Evolutionary conservation across 2,888 invertebrate genomes (phyloP).

Genomic region (Dyspetes luteomarginatus): DNA sequence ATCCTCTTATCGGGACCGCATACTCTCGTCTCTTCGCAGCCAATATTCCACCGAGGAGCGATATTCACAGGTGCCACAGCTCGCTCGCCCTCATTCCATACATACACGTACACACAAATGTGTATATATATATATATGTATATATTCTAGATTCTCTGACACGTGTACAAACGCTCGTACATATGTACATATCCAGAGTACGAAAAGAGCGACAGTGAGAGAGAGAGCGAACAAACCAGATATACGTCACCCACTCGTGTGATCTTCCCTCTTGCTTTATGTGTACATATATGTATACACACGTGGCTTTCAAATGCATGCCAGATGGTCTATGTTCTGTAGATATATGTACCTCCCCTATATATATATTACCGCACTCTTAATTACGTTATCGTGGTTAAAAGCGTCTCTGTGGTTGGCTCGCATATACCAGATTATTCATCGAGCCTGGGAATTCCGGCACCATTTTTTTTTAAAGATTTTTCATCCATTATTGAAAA

Average conservation of each 20-base stretch:
- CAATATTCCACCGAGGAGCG: constrained; percentile 50
- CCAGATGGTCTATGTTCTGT: constrained; percentile 63
- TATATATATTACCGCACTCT: constrained; percentile 63
- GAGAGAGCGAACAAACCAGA: constrained; percentile 34
- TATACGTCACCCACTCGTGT: constrained; percentile 41
- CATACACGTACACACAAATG: background rate
- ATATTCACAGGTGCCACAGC: constrained; percentile 63
- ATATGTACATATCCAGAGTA: constrained; percentile 52
- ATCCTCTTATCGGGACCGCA: constrained; percentile 57
- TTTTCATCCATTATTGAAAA: background rate
- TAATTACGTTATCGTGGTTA: constrained; percentile 68
- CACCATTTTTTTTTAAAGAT: background rate
- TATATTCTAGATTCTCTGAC: constrained; percentile 51
- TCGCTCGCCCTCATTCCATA: constrained; percentile 25
- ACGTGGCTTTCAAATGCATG: constrained; percentile 50
- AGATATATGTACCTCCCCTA: constrained; percentile 12
- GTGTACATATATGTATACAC: constrained; percentile 19
- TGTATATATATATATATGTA: constrained; percentile 1
- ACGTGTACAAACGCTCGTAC: constrained; percentile 59
- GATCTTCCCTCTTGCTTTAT: constrained; percentile 17
- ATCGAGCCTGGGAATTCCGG: background rate
- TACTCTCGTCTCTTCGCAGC: constrained; percentile 45
- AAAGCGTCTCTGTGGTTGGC: constrained; percentile 62
- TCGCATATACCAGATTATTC: background rate
- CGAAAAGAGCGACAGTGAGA: constrained; percentile 28